Evolutionary conservation across 1,140 invertebrate species (phyloP), one percentile per base, ranked within the genome.

Genomic region (Aleiodes sp.): DNA sequence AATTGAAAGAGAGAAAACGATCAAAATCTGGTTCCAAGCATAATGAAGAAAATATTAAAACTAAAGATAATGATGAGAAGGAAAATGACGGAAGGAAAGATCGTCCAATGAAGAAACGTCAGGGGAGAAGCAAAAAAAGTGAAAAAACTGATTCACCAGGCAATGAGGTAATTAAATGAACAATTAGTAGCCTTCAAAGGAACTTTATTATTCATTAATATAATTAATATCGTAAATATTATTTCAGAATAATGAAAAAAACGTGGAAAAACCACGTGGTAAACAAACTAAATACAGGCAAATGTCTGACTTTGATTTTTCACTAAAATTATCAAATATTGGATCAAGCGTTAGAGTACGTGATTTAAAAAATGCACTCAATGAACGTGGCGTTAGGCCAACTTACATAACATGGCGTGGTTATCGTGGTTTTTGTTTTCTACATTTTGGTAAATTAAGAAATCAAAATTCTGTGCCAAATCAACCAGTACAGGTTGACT

Each of bases 361-460:
- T 14, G 90, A 92, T 73, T 76, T 92, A 68, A 91, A 92, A 74
- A 87, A 87, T 41, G 90, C 89, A n/a, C 78, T 92, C 4, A 80
- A 79, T 9, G 88, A 91, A 70, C 86, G 90, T 56, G 90, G 89
- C 1, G 88, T 92, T 6, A 91, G 89, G 75, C 90, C 89, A 31
- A 89, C 86, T 63, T 87, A 88, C 65, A 92, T 92, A 78, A 89
- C 87, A 10, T 92, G 91, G 91, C 85, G 88, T 79, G 90, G 90
- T 1, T 86, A 82, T 35, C 87, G 87, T 62, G 91, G 91, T 31
- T 89, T 89, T 72, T 91, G 90, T 75, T 90, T 88, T 61, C 79
- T 92, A 26, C 91, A 92, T 74, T 92, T 91, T 80, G 87, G 87
- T 67, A 91, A 91, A 77, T 78, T 87, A 9, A 77, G 79, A 14